These are phyloP conservation scores for Diarsia brunnea DNA, from an alignment of 2,888 invertebrate genomes.

Conservation along the genomic window DNA sequence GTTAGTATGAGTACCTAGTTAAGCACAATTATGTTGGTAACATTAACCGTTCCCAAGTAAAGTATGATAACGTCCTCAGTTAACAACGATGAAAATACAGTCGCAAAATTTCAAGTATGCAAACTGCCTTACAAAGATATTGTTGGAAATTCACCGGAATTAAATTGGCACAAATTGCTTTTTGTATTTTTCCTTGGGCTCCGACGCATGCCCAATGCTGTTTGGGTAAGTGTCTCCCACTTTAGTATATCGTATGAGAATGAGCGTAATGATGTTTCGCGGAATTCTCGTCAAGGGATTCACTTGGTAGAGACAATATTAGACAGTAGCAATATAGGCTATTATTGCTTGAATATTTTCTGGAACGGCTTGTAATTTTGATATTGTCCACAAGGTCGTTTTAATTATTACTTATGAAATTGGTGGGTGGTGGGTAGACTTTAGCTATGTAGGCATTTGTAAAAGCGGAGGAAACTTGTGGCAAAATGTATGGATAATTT, in stretches of 20 bases:
- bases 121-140: constrained; percentile 56
- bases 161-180: constrained; percentile 55
- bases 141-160: constrained; percentile 54
- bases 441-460: not conserved
- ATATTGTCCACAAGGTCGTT: constrained; percentile 3
- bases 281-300: constrained; percentile 34
- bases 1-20: constrained; percentile 57
- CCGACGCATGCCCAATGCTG: constrained; percentile 43
- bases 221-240: constrained; percentile 38
- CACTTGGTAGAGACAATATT: constrained; percentile 24
- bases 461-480: not conserved
- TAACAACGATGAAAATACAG: constrained; percentile 59
- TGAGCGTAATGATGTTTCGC: constrained; percentile 40
- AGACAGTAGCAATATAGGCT: constrained; percentile 1
- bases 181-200: constrained; percentile 56
- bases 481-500: not conserved
- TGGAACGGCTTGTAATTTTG: constrained; percentile 2
- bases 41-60: constrained; percentile 62
- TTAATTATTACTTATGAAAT: constrained; percentile 17
- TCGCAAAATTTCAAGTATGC: constrained; percentile 62
- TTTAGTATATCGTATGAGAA: constrained; percentile 32
- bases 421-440: constrained; percentile 1
- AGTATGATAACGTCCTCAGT: constrained; percentile 59
- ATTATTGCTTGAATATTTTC: constrained; percentile 32
- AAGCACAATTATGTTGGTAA: constrained; percentile 61